Evolutionary conservation across 1,140 invertebrate genomes (phyloP).

Genomic region (Drosophila mayri): DNA sequence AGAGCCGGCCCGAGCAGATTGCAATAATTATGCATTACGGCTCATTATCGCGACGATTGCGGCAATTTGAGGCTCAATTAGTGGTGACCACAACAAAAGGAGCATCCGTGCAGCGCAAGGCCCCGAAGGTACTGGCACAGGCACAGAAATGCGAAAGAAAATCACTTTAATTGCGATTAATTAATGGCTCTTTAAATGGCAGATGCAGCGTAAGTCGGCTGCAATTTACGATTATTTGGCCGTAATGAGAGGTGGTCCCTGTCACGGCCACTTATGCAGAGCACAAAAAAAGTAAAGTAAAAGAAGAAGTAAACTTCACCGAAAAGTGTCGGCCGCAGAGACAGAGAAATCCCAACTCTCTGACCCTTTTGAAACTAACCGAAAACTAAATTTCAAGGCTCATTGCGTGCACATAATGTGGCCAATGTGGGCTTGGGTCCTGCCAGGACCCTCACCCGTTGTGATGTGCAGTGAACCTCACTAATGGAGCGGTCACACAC

Average conservation of each 20-base stretch:
- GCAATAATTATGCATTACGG: slow-evolving; percentile 73
- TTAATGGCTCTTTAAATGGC: slow-evolving; percentile 76
- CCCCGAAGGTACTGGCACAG: neutral
- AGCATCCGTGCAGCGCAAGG: neutral
- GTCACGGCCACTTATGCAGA: slow-evolving; percentile 62
- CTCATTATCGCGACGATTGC: slow-evolving; percentile 63
- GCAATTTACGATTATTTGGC: slow-evolving; percentile 42
- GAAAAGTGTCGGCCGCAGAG: slow-evolving; percentile 61
- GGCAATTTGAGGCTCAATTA: slow-evolving; percentile 67
- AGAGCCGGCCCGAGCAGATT: slow-evolving; percentile 15
- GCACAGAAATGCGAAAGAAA: slow-evolving; percentile 34
- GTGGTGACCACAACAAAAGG: slow-evolving; percentile 49
- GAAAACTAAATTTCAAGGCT: slow-evolving; percentile 84
- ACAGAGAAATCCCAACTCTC: slow-evolving; percentile 19
- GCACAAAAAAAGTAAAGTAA: neutral
- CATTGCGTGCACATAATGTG: slow-evolving; percentile 82
- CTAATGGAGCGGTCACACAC: slow-evolving; percentile 75
- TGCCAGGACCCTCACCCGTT: slow-evolving; percentile 18
- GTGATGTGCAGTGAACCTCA: slow-evolving; percentile 75
- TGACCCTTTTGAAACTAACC: slow-evolving; percentile 71
- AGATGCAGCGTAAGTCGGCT: slow-evolving; percentile 34
- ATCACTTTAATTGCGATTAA: slow-evolving; percentile 82
- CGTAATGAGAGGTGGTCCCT: slow-evolving; percentile 41
- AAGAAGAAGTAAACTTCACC: slow-evolving; percentile 21
- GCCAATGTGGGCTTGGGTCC: slow-evolving; percentile 65